Evolutionary conservation across 2,113 vertebrate species (phyloP).

Genomic region (Burhinus bistriatus): DNA sequence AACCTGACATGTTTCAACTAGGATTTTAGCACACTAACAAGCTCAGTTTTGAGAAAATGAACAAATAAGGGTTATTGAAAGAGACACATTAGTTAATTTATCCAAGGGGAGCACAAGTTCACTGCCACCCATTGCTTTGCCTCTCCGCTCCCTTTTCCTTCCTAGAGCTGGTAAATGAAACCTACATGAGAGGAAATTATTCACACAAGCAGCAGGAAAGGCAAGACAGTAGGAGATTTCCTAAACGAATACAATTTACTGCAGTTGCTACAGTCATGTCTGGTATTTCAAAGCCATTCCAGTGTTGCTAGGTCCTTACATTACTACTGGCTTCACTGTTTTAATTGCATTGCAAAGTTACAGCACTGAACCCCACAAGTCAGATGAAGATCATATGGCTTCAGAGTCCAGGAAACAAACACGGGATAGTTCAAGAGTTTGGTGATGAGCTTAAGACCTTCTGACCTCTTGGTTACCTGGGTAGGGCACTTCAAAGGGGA

Average conservation of each 20-base stretch:
- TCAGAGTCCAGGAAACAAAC: neutral
- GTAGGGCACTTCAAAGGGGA: neutral
- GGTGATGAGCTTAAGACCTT: constrained; percentile 32
- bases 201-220: constrained; percentile 20
- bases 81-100: constrained; percentile 11
- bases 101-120: neutral
- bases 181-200: constrained; percentile 12
- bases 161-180: neutral
- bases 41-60: neutral
- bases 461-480: constrained; percentile 41
- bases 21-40: neutral
- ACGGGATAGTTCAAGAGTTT: neutral
- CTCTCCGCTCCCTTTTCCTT: neutral
- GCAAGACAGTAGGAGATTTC: constrained; percentile 15
- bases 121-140: constrained; percentile 17
- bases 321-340: neutral
- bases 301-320: neutral
- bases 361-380: neutral
- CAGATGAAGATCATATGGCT: constrained; percentile 21
- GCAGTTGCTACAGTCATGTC: neutral
- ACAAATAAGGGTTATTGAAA: neutral
- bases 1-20: neutral
- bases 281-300: constrained; percentile 46
- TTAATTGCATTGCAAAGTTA: neutral
- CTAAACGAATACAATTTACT: constrained; percentile 16